These are phyloP conservation scores for Barypeithes pellucidus DNA, from an alignment of 2,888 invertebrate species.

Conservation along the genomic window DNA sequence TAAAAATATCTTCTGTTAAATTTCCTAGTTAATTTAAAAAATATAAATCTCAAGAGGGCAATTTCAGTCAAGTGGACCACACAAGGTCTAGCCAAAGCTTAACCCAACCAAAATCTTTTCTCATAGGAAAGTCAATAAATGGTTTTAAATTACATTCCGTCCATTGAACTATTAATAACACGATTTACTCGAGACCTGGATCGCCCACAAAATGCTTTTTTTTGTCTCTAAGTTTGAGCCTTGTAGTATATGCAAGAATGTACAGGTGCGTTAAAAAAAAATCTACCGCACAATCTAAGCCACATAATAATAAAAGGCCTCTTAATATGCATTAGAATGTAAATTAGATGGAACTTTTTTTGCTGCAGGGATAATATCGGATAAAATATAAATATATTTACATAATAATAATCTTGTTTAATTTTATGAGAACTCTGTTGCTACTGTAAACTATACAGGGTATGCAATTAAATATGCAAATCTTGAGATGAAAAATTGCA, in stretches of 20 bases:
- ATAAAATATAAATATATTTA: too few relatives aligned
- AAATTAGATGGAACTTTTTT: too few relatives aligned
- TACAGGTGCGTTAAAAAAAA: too few relatives aligned
- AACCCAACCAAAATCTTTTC: constrained; percentile 23
- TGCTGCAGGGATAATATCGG: too few relatives aligned
- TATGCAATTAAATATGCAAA: too few relatives aligned
- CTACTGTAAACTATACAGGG: too few relatives aligned
- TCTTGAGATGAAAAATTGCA: too few relatives aligned
- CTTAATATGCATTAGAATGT: too few relatives aligned
- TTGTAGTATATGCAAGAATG: background rate
- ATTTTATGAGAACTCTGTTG: too few relatives aligned
- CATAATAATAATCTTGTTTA: too few relatives aligned
- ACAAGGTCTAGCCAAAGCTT: constrained; percentile 3
- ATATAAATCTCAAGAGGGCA: constrained; percentile 24
- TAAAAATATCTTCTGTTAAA: constrained; percentile 5
- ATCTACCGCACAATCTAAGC: too few relatives aligned
- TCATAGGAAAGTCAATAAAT: constrained; percentile 33
- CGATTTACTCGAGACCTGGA: constrained; percentile 10
- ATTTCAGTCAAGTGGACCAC: constrained; percentile 31
- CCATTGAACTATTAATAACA: constrained; percentile 25
- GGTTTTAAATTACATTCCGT: constrained; percentile 35
- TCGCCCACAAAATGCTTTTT: constrained; percentile 4
- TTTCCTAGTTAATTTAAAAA: constrained; percentile 23
- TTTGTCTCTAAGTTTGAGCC: background rate
- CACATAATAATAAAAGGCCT: too few relatives aligned